These are phyloP conservation scores for Ptychadena robeensis DNA, from an alignment of 2,797 vertebrate genomes.

Conservation along the genomic window DNA sequence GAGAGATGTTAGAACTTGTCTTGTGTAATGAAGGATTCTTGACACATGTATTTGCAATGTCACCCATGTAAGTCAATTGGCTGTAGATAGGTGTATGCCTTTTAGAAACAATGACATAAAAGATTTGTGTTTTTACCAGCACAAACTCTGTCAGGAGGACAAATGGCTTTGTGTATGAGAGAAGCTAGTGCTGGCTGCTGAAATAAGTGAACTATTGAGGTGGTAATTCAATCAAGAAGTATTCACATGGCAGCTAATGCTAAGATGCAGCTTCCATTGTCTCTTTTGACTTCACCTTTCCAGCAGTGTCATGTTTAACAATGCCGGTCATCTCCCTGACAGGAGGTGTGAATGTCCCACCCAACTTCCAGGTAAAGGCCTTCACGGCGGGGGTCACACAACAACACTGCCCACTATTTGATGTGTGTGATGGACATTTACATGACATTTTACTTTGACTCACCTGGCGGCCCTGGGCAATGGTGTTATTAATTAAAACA, in stretches of 20 bases:
- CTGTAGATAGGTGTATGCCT: neutral
- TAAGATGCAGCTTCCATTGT: constrained; percentile 14
- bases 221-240: constrained; percentile 26
- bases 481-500: neutral
- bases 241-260: neutral
- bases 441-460: neutral
- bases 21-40: neutral
- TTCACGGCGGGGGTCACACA: neutral
- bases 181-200: neutral
- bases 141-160: neutral
- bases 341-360: constrained; percentile 18
- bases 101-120: neutral
- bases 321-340: neutral
- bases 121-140: neutral
- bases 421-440: neutral
- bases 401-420: neutral
- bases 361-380: neutral
- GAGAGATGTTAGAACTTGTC: neutral
- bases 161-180: neutral
- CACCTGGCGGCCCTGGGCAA: neutral
- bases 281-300: constrained; percentile 13
- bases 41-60: no score
- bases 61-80: neutral
- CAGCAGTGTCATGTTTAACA: neutral
- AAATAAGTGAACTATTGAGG: constrained; percentile 13